Evolutionary conservation across 2,888 invertebrate species (phyloP).

Genomic region (Malthinus seriepunctatus): DNA sequence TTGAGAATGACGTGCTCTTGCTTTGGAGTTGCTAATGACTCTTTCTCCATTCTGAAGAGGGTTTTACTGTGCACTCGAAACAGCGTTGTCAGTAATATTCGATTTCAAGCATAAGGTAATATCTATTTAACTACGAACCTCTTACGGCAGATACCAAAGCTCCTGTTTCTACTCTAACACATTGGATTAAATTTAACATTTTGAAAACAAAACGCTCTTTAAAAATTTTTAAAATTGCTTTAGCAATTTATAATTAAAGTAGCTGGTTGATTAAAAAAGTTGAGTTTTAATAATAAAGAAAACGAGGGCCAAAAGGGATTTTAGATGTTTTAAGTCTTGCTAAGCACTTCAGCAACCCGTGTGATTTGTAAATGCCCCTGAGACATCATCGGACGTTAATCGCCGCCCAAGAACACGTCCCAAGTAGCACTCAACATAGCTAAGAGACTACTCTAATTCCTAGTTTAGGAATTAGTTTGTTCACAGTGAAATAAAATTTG

Average conservation of each 20-base stretch:
- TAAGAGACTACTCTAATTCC: conserved; percentile 35
- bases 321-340: conserved; percentile 29
- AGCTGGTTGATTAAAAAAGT: too few relatives aligned
- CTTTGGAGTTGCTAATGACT: conserved; percentile 14
- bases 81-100: conserved; percentile 12
- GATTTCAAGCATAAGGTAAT: conserved; percentile 7
- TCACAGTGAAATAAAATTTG: conserved; percentile 8
- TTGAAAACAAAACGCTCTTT: not conserved
- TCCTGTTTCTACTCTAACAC: not conserved
- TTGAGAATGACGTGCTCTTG: conserved; percentile 10
- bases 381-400: conserved; percentile 39
- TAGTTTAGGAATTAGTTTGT: conserved; percentile 29
- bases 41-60: conserved; percentile 9
- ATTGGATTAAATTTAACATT: not conserved
- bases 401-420: conserved; percentile 38
- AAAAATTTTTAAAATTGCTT: too few relatives aligned
- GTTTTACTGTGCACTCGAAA: conserved; percentile 1
- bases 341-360: conserved; percentile 34
- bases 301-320: conserved; percentile 33
- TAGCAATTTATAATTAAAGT: too few relatives aligned
- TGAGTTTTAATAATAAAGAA: conserved; percentile 7
- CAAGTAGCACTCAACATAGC: conserved; percentile 35
- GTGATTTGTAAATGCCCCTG: conserved; percentile 38
- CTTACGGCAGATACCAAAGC: conserved; percentile 3
- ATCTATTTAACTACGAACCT: not conserved